These are phyloP conservation scores for Cyclophora albipunctata DNA, from an alignment of 2,888 invertebrate species.

Conservation along the genomic window DNA sequence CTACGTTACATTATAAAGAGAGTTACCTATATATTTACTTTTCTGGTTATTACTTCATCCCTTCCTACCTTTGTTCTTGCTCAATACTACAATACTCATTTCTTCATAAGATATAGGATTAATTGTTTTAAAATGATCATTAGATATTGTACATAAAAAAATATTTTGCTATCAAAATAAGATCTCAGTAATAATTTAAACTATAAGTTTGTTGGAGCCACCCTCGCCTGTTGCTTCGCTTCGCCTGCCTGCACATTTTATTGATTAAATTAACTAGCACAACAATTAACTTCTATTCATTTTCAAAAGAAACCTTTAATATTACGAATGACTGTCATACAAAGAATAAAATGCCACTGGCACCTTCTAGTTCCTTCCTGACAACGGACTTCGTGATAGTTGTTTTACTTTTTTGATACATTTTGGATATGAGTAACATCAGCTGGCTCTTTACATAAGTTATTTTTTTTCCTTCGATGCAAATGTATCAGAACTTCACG, in stretches of 20 bases:
- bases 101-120: constrained; percentile 3
- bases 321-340: too few species aligned
- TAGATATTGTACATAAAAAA: background rate
- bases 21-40: constrained; percentile 44
- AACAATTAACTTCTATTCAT: too few species aligned
- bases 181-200: background rate
- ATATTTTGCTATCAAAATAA: background rate
- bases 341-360: too few species aligned
- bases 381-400: too few species aligned
- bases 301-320: too few species aligned
- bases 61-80: background rate
- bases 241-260: background rate
- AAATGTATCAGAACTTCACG: too few species aligned
- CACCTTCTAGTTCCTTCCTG: too few species aligned
- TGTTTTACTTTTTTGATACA: too few species aligned
- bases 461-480: too few species aligned
- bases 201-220: background rate
- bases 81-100: constrained; percentile 1
- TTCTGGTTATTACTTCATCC: constrained; percentile 16
- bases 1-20: constrained; percentile 58
- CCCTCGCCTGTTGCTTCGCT: background rate
- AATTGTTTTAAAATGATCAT: background rate
- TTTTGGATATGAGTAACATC: too few species aligned
- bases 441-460: too few species aligned
- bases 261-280: too few species aligned